Evolutionary conservation across 2,888 invertebrate species (phyloP).

Genomic region (Torymus aiolomorphi): DNA sequence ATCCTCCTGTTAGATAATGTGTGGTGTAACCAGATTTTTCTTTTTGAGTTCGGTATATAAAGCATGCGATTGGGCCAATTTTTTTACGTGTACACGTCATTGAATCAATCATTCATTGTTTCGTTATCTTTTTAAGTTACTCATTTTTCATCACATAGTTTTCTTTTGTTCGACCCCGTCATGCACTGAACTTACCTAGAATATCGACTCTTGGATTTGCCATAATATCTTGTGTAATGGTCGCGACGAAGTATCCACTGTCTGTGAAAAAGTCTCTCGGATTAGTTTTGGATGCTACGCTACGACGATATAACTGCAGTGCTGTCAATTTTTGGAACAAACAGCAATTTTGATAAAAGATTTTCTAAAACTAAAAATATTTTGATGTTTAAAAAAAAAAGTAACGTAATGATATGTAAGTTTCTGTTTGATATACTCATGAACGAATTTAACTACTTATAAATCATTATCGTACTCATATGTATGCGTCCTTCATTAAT

Average conservation of each 20-base stretch:
- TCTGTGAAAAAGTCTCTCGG: background rate
- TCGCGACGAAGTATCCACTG: constrained; percentile 11
- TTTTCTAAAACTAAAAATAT: constrained; percentile 46
- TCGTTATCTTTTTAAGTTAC: constrained; percentile 6
- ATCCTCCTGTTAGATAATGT: constrained; percentile 60
- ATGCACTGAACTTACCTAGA: constrained; percentile 40
- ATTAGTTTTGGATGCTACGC: constrained; percentile 8
- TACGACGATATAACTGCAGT: constrained; percentile 9
- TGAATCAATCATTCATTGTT: constrained; percentile 22
- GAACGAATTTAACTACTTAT: constrained; percentile 33
- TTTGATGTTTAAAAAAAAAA: constrained; percentile 31
- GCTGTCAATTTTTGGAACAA: constrained; percentile 48
- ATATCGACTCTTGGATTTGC: constrained; percentile 32
- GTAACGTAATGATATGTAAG: constrained; percentile 12
- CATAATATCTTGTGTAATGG: constrained; percentile 21
- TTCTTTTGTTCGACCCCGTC: constrained; percentile 21
- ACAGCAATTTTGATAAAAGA: constrained; percentile 43
- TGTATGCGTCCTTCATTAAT: background rate
- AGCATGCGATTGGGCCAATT: constrained; percentile 38
- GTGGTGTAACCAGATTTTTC: constrained; percentile 55
- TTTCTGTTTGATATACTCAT: constrained; percentile 30
- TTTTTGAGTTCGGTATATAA: constrained; percentile 36
- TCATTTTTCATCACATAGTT: constrained; percentile 33
- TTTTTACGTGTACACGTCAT: constrained; percentile 30
- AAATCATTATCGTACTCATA: constrained; percentile 14